Percentiles rank a stretch among this genome's conserved stretches.
phyloP scores from a whole-genome alignment of 1,140 invertebrate genomes.

The Schlechtendalia chinensis region DNA sequence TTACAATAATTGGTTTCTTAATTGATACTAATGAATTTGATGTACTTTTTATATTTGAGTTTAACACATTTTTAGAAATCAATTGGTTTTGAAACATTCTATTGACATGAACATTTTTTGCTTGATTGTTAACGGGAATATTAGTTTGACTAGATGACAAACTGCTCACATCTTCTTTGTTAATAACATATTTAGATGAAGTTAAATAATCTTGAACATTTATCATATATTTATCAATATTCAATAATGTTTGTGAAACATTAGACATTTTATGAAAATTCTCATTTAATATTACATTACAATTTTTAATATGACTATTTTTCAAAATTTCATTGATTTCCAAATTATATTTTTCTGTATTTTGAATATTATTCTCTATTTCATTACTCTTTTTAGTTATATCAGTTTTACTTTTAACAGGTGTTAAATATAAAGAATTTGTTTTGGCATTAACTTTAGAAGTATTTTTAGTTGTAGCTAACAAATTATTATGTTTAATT shows the following conservation, averaged over 20 bases:
- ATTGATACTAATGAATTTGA: neutral
- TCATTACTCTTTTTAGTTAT: neutral
- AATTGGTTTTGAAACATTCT: slow-evolving; percentile 40
- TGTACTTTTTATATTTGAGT: neutral
- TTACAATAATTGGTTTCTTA: slow-evolving; percentile 1
- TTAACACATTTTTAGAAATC: neutral
- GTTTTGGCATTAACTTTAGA: neutral
- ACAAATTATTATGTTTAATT: slow-evolving; percentile 5
- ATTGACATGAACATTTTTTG: slow-evolving; percentile 45
- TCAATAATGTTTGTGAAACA: slow-evolving; percentile 30
- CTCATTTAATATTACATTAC: neutral
- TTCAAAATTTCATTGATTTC: slow-evolving; percentile 32
- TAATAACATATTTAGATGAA: slow-evolving; percentile 16
- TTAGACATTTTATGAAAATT: neutral
- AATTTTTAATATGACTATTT: slow-evolving; percentile 4
- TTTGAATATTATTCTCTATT: neutral
- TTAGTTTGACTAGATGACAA: neutral
- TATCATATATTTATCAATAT: slow-evolving; percentile 37
- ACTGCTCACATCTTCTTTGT: slow-evolving; percentile 9
- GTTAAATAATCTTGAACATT: slow-evolving; percentile 30
- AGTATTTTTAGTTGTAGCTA: neutral
- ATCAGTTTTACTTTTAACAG: neutral
- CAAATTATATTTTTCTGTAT: neutral
- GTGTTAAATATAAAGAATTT: neutral
- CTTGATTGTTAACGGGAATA: neutral